Evolutionary conservation across 2,113 vertebrate genomes (phyloP).

Genomic region (Pluvianellus socialis): DNA sequence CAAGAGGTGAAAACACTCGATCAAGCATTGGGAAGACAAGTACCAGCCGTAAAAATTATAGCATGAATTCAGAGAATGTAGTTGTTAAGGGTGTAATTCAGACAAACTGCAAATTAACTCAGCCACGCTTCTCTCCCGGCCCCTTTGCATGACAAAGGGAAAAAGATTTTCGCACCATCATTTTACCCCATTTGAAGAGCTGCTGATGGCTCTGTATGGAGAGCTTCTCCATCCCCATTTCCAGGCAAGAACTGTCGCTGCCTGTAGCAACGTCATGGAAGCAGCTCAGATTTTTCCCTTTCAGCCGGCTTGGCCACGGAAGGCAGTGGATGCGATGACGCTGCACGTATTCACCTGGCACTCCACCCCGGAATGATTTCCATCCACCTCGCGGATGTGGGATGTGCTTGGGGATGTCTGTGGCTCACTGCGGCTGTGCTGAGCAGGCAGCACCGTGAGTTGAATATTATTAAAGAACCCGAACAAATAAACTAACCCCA

Average conservation of each 20-base stretch:
- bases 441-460: not conserved
- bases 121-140: not conserved
- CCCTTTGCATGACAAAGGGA: not conserved
- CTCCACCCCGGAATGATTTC: not conserved
- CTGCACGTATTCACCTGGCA: not conserved
- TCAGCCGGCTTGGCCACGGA: not conserved
- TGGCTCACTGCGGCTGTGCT: not conserved
- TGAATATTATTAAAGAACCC: not conserved
- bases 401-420: fast-evolving
- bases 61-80: not conserved
- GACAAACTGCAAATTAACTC: not conserved
- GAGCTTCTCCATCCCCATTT: not conserved
- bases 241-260: not conserved
- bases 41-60: not conserved
- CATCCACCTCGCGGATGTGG: not conserved
- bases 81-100: not conserved
- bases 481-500: not conserved
- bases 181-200: not conserved
- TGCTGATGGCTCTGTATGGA: not conserved
- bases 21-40: not conserved
- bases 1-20: not conserved
- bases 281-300: not conserved
- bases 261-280: not conserved
- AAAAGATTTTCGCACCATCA: not conserved
- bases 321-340: fast-evolving